Conservation (phyloP, 2,113 vertebrate species). For the Podarcis muralis region DNA sequence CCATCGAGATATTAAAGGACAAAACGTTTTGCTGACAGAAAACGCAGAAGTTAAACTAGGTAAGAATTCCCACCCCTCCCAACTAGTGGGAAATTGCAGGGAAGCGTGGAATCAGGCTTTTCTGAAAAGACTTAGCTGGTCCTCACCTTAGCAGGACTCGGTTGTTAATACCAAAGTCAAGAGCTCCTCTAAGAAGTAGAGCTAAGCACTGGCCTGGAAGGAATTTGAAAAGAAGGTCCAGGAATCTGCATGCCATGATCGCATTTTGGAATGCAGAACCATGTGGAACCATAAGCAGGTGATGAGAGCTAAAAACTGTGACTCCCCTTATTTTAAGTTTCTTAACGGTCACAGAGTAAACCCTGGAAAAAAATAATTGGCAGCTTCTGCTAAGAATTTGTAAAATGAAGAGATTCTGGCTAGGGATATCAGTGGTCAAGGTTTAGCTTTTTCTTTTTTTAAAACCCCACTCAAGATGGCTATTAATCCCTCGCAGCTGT, state of each 20-base stretch:
- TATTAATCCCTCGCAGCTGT: background rate
- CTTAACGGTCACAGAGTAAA: background rate
- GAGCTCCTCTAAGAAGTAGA: background rate
- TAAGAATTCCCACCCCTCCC: slow-evolving; percentile 68
- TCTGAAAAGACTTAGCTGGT: background rate
- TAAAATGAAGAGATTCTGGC: background rate
- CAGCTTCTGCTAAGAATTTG: background rate
- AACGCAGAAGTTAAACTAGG: slow-evolving; percentile 98
- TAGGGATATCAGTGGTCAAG: background rate
- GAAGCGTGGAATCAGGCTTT: background rate
- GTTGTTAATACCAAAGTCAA: background rate
- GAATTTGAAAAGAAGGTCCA: background rate
- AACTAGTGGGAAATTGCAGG: slow-evolving; percentile 24
- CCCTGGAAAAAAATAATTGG: background rate
- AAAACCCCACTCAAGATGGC: background rate
- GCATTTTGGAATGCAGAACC: background rate
- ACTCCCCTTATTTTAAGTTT: background rate
- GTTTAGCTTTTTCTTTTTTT: background rate
- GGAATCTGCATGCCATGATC: background rate
- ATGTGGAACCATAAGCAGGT: background rate
- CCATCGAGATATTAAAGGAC: slow-evolving; percentile 98
- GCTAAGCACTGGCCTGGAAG: background rate
- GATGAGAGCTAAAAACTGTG: background rate
- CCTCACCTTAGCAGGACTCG: background rate
- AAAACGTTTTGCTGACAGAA: slow-evolving; percentile 96